Conservation (phyloP, 2,888 invertebrate species). For the Eurytoma californica region DNA sequence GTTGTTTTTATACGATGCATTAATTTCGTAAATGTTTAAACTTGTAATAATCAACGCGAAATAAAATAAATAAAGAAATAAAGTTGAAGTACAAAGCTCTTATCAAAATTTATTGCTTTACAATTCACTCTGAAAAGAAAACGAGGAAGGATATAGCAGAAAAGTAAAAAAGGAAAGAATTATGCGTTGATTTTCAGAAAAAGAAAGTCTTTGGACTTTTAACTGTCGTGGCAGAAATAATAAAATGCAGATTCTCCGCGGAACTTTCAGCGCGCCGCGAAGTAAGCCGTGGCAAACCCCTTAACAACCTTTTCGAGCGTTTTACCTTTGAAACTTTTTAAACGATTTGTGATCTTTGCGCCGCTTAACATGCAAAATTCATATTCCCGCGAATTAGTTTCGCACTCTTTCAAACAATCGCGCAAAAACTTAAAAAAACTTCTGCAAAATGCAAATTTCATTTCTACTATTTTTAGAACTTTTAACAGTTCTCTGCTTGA, state of each 20-base stretch:
- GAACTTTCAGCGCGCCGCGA: constrained; percentile 52
- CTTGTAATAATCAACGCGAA: background rate
- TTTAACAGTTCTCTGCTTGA: too few relatives aligned
- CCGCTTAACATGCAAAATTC: constrained; percentile 54
- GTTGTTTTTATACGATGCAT: too few relatives aligned
- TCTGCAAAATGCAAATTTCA: constrained; percentile 36
- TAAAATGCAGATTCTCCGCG: constrained; percentile 69
- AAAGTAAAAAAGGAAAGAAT: constrained; percentile 54
- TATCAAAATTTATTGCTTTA: too few relatives aligned
- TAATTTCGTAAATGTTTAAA: too few relatives aligned
- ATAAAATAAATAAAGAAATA: background rate
- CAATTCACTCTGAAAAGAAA: background rate
- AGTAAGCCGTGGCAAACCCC: constrained; percentile 47
- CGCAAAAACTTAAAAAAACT: constrained; percentile 18
- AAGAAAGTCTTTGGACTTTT: constrained; percentile 58
- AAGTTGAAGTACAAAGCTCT: constrained; percentile 7
- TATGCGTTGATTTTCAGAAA: constrained; percentile 42
- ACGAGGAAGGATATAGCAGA: constrained; percentile 14
- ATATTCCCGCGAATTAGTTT: constrained; percentile 54
- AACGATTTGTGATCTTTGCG: constrained; percentile 53
- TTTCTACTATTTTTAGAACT: background rate
- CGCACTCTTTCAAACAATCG: constrained; percentile 28
- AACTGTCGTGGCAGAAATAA: constrained; percentile 70
- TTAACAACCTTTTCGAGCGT: constrained; percentile 50
- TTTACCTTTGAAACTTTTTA: constrained; percentile 54